Evolutionary conservation across 2,888 invertebrate genomes (phyloP), one percentile per base, ranked within the genome.

Genomic region (Tinea semifulvella): DNA sequence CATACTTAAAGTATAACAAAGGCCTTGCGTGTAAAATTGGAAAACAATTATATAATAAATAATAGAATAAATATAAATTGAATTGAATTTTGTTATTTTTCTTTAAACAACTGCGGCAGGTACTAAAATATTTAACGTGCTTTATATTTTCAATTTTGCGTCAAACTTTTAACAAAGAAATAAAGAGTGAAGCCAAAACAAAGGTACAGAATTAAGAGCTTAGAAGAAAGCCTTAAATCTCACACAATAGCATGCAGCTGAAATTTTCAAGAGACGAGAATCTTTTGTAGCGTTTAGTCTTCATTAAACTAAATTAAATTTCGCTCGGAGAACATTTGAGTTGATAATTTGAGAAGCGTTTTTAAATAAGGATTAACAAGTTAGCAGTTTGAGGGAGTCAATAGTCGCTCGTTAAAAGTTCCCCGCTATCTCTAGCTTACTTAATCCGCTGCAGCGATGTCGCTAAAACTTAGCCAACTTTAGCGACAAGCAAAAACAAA

Each of bases 371-470:
- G 61, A 67, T 65, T 63, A 65, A 60, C 61, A 62, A 68, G 63
- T 63, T 58, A 52, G 54, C 53, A 56, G 56, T 52, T 56, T 52
- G 48, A 42, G 52, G 59, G 60, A 68, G 62, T 72, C 69, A 70
- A 73, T 68, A 64, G 60, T 56, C 60, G 53, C 68, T 69, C 66
- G 64, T 70, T 70, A 69, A 67, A 70, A 70, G 56, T 69, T 40
- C 11, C 22, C 17, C 22, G 40, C 40, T 22, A 22, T 22, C 40
- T 40, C 40, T 40, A 40, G 20, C 40, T n/a, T n/a, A n/a, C n/a
- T 40, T 40, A 40, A 40, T 40, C 40, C 40, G 40, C 11, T 40
- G 40, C 40, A 40, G 40, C 40, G 40, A 38, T 40, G 40, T 40
- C 40, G 40, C 40, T 20, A 36, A 40, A 40, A 40, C 40, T 40